Conservation (phyloP, 2,113 vertebrate species). For the Muntiacus reevesi region DNA sequence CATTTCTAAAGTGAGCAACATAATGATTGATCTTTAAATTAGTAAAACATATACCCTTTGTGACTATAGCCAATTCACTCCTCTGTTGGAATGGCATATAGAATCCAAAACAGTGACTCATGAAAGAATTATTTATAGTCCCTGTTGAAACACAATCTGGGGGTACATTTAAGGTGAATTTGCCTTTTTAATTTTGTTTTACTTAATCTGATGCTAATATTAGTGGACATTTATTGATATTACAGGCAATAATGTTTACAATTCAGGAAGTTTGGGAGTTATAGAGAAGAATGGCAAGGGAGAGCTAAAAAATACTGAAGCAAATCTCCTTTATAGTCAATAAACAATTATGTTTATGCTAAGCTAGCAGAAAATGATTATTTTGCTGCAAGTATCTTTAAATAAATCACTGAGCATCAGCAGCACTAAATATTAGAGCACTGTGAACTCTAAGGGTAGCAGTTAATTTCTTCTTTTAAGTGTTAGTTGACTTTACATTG, state of each 20-base stretch:
- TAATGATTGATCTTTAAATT: constrained; percentile 25
- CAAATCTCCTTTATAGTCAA: neutral
- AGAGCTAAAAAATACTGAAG: neutral
- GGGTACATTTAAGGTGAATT: neutral
- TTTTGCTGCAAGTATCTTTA: neutral
- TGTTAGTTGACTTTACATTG: constrained; percentile 9
- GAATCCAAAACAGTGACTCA: neutral
- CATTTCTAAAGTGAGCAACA: constrained; percentile 24
- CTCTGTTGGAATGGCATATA: neutral
- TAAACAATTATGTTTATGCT: constrained; percentile 7
- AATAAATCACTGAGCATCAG: neutral
- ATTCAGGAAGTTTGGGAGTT: neutral
- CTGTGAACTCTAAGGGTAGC: neutral
- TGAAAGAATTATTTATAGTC: constrained; percentile 30
- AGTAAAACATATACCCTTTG: neutral
- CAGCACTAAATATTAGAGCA: neutral
- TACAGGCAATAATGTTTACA: constrained; percentile 17
- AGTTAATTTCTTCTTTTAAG: neutral
- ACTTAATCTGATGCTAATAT: neutral
- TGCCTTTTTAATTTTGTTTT: constrained; percentile 29
- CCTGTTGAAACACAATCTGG: constrained; percentile 12
- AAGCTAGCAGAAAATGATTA: neutral
- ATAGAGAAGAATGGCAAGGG: neutral
- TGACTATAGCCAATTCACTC: neutral
- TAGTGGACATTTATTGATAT: neutral